Evolutionary conservation across 2,113 vertebrate species (phyloP), one percentile per base, ranked within the genome.

Genomic region (Notarius lentiginosus): DNA sequence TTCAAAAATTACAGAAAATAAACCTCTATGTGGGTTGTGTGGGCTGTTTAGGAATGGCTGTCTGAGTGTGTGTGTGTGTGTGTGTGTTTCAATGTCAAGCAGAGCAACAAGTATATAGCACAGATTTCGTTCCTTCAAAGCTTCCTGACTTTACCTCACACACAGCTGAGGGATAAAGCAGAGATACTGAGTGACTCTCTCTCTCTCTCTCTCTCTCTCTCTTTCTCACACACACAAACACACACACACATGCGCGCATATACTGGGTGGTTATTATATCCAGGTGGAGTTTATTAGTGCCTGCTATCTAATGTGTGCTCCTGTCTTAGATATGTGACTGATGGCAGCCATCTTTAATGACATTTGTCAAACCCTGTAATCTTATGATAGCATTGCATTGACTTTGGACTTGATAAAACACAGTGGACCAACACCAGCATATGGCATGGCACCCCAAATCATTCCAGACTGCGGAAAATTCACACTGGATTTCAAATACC

Each of bases 81-180:
- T 81, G 49, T 76, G 86, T 20, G 27, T 68, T 53, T 73, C 65
- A 56, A 17, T 77, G 70, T 86, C 63, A 73, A 83, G 60, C 49
- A 82, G 24, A 61, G 20, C 20, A 85, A 15, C 70, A 20, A 47
- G 70, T 73, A 20, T 73, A 53, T 22, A 77, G 49, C 49, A 53
- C 22, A 51, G 20, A 76, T 51, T 76, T 76, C 41, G n/a, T 77
- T 77, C 49, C 12, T 55, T 27, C 51, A 27, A 2, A 77, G 49
- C 51, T 87, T 87, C 66, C 70, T 82, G 61, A 79, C 53, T 76
- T 76, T 24, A 83, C 79, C 80, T 34, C 86, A 86, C 66, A 90
- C 87, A 84, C 58, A 5, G 47, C 87, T 86, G 84, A 86, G 68
- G 12, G 34, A 34, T 86, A 90, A 84, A 88, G 84, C 89, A 88